Conservation (phyloP, 2,113 vertebrate genomes). For the Pampusana beccarii region DNA sequence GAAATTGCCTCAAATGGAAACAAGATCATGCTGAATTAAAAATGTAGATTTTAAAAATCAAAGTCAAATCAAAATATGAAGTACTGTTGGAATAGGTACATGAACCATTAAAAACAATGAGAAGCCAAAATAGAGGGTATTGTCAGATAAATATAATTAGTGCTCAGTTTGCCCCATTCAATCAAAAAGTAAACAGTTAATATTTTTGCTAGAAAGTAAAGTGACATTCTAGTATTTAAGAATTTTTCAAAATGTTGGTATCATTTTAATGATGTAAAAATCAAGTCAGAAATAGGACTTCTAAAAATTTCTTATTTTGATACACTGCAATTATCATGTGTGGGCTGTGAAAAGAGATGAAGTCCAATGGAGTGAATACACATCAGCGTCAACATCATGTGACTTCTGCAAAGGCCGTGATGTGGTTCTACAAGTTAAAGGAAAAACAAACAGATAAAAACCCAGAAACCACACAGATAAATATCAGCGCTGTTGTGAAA, state of each 20-base stretch:
- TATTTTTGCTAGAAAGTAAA: slow-evolving; percentile 67
- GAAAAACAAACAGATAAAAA: slow-evolving; percentile 59
- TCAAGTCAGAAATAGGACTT: slow-evolving; percentile 71
- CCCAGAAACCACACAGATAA: slow-evolving; percentile 20
- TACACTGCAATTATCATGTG: slow-evolving; percentile 79
- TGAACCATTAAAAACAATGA: slow-evolving; percentile 62
- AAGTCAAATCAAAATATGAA: slow-evolving; percentile 62
- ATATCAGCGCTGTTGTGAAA: not conserved
- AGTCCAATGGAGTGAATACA: slow-evolving; percentile 91
- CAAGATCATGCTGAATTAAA: slow-evolving; percentile 76
- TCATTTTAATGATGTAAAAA: slow-evolving; percentile 73
- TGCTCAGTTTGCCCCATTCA: slow-evolving; percentile 51
- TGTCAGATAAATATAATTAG: slow-evolving; percentile 50
- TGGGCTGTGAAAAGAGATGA: slow-evolving; percentile 92
- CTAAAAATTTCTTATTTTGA: slow-evolving; percentile 65
- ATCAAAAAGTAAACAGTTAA: slow-evolving; percentile 53
- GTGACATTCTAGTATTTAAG: slow-evolving; percentile 67
- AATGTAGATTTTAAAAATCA: slow-evolving; percentile 67
- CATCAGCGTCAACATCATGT: slow-evolving; percentile 94
- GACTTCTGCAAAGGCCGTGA: slow-evolving; percentile 96
- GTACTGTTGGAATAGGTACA: slow-evolving; percentile 57
- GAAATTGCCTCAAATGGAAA: slow-evolving; percentile 73
- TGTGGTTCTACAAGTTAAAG: slow-evolving; percentile 88
- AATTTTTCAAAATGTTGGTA: slow-evolving; percentile 66
- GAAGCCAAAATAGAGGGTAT: slow-evolving; percentile 55